These are phyloP conservation scores for Ooceraea biroi DNA, from an alignment of 1,140 invertebrate genomes.

Conservation along the genomic window DNA sequence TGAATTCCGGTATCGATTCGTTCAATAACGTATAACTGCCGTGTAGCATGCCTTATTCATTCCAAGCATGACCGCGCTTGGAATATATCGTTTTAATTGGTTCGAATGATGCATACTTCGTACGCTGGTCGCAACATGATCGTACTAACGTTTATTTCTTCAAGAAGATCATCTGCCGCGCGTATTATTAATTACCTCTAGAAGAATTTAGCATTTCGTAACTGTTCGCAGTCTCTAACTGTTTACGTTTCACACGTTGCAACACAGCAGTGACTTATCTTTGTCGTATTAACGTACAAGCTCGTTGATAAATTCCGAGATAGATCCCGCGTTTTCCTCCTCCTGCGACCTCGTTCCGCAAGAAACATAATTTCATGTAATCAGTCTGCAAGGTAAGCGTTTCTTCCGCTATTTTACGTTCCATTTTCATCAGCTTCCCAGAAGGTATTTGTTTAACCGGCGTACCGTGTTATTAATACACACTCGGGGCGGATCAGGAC, in stretches of 20 bases:
- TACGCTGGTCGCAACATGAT: neutral
- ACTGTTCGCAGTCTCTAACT: too few relatives aligned
- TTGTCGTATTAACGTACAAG: neutral
- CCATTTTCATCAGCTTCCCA: neutral
- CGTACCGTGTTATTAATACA: neutral
- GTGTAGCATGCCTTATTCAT: conserved; percentile 31
- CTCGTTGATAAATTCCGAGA: conserved; percentile 13
- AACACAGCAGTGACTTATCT: conserved; percentile 32
- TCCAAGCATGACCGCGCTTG: conserved; percentile 14
- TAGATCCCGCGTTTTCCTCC: conserved; percentile 33
- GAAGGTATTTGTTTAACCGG: neutral
- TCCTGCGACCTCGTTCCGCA: neutral
- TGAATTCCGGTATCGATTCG: conserved; percentile 54
- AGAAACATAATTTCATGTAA: neutral
- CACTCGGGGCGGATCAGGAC: neutral
- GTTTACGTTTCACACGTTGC: conserved; percentile 1
- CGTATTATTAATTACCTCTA: neutral
- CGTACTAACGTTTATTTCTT: neutral
- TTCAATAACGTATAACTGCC: conserved; percentile 41
- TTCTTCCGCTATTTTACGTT: neutral
- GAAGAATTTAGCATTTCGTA: neutral
- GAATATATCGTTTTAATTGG: conserved; percentile 6
- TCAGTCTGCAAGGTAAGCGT: neutral
- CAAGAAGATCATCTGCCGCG: neutral
- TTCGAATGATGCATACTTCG: neutral